Evolutionary conservation across 1,140 invertebrate genomes (phyloP).

Genomic region (Trypoxylus dichotomus): DNA sequence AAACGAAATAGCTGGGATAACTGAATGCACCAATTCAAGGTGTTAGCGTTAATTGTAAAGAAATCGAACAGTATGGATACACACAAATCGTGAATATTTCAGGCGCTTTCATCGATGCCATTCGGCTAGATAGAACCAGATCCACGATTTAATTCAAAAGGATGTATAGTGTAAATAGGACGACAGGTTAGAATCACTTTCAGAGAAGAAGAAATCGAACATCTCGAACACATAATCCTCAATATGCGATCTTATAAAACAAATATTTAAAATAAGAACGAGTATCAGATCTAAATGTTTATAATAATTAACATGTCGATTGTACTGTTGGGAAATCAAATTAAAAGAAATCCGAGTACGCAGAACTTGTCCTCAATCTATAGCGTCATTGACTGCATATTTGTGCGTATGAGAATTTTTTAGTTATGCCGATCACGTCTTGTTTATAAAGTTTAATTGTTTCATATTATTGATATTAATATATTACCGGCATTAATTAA

Average conservation of each 20-base stretch:
- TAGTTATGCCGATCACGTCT: conserved; percentile 5
- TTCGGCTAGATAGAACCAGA: too few relatives aligned
- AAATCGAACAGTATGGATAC: neutral
- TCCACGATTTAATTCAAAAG: too few relatives aligned
- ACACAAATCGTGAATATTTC: neutral
- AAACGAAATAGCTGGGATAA: neutral
- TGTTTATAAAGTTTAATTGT: conserved; percentile 25
- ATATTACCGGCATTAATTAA: conserved; percentile 19
- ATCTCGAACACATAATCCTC: too few relatives aligned
- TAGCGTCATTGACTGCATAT: neutral
- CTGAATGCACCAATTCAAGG: neutral
- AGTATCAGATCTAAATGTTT: neutral
- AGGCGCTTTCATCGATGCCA: neutral
- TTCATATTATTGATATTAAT: conserved; percentile 14
- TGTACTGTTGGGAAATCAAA: neutral
- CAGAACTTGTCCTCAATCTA: neutral
- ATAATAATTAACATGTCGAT: neutral
- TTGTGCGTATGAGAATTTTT: conserved; percentile 10
- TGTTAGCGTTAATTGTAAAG: conserved; percentile 4
- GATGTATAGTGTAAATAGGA: too few relatives aligned
- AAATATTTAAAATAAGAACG: neutral
- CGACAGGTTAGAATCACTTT: too few relatives aligned
- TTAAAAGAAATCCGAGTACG: neutral
- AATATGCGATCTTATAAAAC: neutral
- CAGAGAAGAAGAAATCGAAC: too few relatives aligned